Evolutionary conservation across 2,888 invertebrate genomes (phyloP).

Genomic region (Neoascia interrupta): DNA sequence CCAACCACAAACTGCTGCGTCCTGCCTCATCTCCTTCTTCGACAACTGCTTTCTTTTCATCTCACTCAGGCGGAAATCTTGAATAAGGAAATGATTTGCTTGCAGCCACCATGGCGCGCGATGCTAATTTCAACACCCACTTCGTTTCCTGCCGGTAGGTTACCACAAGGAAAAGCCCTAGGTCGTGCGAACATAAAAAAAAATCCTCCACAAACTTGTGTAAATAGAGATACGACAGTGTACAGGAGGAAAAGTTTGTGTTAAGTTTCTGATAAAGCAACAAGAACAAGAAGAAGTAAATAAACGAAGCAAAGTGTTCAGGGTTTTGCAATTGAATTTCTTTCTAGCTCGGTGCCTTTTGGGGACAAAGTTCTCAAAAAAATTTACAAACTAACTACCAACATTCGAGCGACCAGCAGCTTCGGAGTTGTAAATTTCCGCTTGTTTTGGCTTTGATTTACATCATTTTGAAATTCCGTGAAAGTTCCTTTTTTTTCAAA

Average conservation of each 20-base stretch:
- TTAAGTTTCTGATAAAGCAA: constrained; percentile 53
- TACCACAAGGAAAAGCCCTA: constrained; percentile 21
- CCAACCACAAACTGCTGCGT: not conserved
- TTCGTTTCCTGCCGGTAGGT: constrained; percentile 37
- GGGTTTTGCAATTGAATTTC: constrained; percentile 61
- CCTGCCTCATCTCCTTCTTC: not conserved
- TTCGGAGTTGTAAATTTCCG: constrained; percentile 34
- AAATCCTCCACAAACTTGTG: constrained; percentile 24
- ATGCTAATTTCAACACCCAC: constrained; percentile 65
- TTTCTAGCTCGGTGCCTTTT: constrained; percentile 29
- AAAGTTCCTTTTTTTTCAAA: too few relatives aligned
- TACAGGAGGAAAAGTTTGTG: constrained; percentile 51
- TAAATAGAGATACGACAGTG: constrained; percentile 41
- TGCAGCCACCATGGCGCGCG: constrained; percentile 15
- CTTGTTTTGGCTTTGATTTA: constrained; percentile 56
- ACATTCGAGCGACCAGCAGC: constrained; percentile 18
- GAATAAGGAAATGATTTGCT: constrained; percentile 67
- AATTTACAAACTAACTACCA: constrained; percentile 12
- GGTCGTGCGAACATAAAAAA: constrained; percentile 2
- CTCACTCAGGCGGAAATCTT: constrained; percentile 64
- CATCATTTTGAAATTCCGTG: too few relatives aligned
- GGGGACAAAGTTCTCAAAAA: constrained; percentile 23
- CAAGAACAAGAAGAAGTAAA: constrained; percentile 20
- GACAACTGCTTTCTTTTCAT: constrained; percentile 41
- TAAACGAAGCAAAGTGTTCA: constrained; percentile 27